Evolutionary conservation across 2,888 invertebrate species (phyloP), one percentile per base, ranked within the genome.

Genomic region (Heliconius hortense): DNA sequence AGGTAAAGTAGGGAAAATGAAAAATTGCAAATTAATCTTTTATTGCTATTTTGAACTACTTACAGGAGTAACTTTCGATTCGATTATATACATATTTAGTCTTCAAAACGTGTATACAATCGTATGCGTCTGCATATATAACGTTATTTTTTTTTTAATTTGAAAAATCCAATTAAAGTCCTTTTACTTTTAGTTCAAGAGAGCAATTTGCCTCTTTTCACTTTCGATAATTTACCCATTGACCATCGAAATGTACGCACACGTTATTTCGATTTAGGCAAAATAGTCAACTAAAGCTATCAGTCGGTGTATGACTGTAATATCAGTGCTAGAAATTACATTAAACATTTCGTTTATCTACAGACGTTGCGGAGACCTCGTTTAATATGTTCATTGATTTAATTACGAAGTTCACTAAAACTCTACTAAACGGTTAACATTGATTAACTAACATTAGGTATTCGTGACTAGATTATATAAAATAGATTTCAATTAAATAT

Each of bases 401-500:
- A 53, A 43, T 26, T 74, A 76, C 60, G 53, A 77, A 82, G 80
- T 81, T 79, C 75, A 87, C 86, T 86, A 89, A 87, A 87, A 83
- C 3, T 82, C 90, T 90, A 89, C 85, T 80, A 81, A 82, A 84
- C 84, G 82, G 82, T 87, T 88, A 84, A 82, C 80, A 83, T 85
- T 80, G 84, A 87, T 89, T 87, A 89, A 90, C 92, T 92, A 92
- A 89, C 85, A 87, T 89, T 88, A 90, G 86, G 87, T 90, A 90
- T 89, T 88, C 90, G 90, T 91, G 91, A 88, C 91, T 93, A 93
- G 87, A 88, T 90, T 91, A 92, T 92, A 93, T 90, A 93, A 93
- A 93, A 93, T 93, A 93, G 90, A 91, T 92, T 87, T 92, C 91
- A 92, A 92, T 92, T 93, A 93, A 92, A 89, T 91, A 91, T 93